phyloP scores from a whole-genome alignment of 2,797 vertebrate species.

The Sebastes iracundus region DNA sequence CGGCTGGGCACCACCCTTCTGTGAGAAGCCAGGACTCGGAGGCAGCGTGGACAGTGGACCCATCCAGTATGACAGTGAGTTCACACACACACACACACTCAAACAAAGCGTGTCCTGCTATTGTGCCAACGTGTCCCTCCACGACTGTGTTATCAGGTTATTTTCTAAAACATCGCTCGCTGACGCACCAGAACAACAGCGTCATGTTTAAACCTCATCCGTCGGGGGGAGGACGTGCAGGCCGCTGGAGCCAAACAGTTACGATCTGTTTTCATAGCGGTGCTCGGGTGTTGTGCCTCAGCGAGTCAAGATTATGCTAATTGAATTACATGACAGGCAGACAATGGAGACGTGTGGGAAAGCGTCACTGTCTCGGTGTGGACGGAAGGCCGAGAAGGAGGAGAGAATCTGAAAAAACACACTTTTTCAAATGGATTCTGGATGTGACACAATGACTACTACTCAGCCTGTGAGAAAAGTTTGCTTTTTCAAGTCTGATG shows the following conservation, averaged over 20 bases:
- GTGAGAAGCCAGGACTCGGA: constrained; percentile 88
- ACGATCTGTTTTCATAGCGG: not conserved
- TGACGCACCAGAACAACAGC: not conserved
- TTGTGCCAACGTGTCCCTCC: not conserved
- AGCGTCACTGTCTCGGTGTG: not conserved
- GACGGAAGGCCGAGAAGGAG: not conserved
- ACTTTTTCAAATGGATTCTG: too few species aligned
- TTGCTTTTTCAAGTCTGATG: too few species aligned
- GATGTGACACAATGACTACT: too few species aligned
- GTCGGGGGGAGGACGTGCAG: not conserved
- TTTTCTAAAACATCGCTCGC: not conserved
- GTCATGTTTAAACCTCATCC: too few species aligned
- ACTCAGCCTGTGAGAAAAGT: too few species aligned
- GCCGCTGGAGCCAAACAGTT: not conserved
- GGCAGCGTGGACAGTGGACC: constrained; percentile 97
- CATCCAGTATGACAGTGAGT: constrained; percentile 87
- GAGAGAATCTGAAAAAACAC: too few species aligned
- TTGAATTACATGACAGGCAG: not conserved
- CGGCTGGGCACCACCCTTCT: constrained; percentile 92
- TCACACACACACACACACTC: not conserved
- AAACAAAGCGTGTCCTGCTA: not conserved
- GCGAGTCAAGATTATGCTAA: not conserved
- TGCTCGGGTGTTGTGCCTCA: not conserved
- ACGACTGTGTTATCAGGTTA: not conserved
- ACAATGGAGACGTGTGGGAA: not conserved